Evolutionary conservation across 2,888 invertebrate genomes (phyloP).

Genomic region (Mesorhabditis spiculigera): DNA sequence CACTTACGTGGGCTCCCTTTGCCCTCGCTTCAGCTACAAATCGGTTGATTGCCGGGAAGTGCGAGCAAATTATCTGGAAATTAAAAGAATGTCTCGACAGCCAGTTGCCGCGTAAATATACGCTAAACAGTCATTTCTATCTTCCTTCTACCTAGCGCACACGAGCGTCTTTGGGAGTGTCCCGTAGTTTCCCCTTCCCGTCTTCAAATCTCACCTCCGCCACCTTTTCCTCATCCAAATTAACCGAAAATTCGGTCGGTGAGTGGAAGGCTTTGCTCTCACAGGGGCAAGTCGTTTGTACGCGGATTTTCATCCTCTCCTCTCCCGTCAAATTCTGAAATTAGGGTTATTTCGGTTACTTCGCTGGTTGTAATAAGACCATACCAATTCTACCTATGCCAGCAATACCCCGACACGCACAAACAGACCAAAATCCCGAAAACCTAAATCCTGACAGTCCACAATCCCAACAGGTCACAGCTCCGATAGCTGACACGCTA

Average conservation of each 20-base stretch:
- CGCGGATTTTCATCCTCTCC: not conserved
- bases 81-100: not conserved
- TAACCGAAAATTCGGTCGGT: not conserved
- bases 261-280: not conserved
- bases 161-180: too few species aligned
- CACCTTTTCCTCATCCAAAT: not conserved
- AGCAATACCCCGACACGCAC: too few species aligned
- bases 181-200: too few species aligned
- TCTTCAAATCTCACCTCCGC: not conserved
- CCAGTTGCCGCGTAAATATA: too few species aligned
- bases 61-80: constrained; percentile 3
- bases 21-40: constrained; percentile 5
- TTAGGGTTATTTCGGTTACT: not conserved
- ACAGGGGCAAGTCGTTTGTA: not conserved
- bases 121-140: too few species aligned
- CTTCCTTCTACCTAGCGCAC: too few species aligned
- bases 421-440: too few species aligned
- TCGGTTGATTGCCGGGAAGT: not conserved
- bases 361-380: too few species aligned
- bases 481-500: too few species aligned
- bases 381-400: too few species aligned
- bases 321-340: not conserved
- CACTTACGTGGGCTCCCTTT: constrained; percentile 6
- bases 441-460: too few species aligned
- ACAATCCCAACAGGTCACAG: too few species aligned